Percentiles rank a stretch among this genome's conserved stretches.
Evolutionary conservation across 2,113 vertebrate genomes (phyloP).

Genomic region (Heterocephalus glaber): DNA sequence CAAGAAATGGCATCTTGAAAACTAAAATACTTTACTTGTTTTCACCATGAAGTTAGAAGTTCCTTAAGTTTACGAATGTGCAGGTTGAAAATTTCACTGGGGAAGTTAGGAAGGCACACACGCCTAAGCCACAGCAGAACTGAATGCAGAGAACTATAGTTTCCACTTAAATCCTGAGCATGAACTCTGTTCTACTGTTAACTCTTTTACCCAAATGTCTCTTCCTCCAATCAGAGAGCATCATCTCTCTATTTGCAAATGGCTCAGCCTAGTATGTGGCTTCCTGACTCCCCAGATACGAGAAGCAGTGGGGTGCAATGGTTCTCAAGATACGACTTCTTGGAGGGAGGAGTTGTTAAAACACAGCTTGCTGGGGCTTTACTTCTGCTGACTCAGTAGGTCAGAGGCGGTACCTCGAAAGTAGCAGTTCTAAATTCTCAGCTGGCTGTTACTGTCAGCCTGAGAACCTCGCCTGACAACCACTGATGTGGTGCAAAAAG

Average conservation of each 20-base stretch:
- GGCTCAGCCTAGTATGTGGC: neutral
- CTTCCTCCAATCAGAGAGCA: neutral
- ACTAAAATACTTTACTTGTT: neutral
- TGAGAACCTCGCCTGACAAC: neutral
- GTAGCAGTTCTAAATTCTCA: neutral
- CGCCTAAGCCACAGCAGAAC: neutral
- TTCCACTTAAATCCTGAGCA: neutral
- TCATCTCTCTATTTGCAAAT: accelerated
- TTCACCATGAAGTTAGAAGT: neutral
- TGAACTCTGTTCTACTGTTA: neutral
- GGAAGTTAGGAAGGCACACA: neutral
- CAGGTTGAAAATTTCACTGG: neutral
- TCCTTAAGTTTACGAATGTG: neutral
- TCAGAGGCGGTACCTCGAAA: neutral
- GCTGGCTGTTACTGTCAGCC: neutral
- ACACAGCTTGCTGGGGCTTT: neutral
- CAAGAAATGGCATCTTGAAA: neutral
- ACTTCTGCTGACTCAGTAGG: accelerated
- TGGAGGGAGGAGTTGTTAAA: neutral
- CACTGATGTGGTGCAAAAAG: neutral
- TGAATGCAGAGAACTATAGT: neutral
- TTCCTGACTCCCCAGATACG: neutral
- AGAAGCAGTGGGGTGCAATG: accelerated
- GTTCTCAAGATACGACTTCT: neutral
- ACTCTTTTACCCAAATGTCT: neutral